Evolutionary conservation across 2,113 vertebrate species (phyloP).

Genomic region (Urocolius indicus): DNA sequence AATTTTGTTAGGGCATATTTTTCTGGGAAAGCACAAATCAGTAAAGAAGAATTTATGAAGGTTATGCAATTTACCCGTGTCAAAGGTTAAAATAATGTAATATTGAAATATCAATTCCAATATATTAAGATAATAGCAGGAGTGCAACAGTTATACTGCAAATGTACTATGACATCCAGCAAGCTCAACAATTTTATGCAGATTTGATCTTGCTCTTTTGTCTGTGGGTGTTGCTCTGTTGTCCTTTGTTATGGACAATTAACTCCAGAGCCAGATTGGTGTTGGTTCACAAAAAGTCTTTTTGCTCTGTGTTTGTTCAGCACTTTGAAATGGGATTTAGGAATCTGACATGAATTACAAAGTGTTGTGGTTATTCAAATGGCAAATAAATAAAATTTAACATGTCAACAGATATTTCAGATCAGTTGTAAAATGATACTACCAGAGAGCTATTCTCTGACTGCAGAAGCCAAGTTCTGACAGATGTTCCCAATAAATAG

Average conservation of each 20-base stretch:
- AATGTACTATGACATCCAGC: not conserved
- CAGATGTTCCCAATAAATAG: not conserved
- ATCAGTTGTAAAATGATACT: not conserved
- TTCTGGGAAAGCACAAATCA: not conserved
- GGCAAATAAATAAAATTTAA: not conserved
- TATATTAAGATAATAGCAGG: not conserved
- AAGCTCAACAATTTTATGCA: not conserved
- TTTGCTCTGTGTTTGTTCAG: not conserved
- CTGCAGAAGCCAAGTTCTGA: not conserved
- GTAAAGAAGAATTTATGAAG: not conserved
- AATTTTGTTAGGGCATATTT: not conserved
- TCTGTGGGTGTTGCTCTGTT: not conserved
- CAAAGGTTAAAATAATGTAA: not conserved
- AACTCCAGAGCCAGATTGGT: not conserved
- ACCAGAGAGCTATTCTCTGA: not conserved
- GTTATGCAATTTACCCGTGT: not conserved
- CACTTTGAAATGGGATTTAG: not conserved
- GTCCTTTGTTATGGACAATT: not conserved
- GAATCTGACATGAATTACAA: not conserved
- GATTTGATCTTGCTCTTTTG: not conserved
- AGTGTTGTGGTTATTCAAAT: not conserved
- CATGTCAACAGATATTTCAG: not conserved
- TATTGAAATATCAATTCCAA: not conserved
- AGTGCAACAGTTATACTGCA: not conserved
- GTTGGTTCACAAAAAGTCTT: not conserved